phyloP scores from a whole-genome alignment of 2,113 vertebrate genomes.

The Lasiurus cinereus region DNA sequence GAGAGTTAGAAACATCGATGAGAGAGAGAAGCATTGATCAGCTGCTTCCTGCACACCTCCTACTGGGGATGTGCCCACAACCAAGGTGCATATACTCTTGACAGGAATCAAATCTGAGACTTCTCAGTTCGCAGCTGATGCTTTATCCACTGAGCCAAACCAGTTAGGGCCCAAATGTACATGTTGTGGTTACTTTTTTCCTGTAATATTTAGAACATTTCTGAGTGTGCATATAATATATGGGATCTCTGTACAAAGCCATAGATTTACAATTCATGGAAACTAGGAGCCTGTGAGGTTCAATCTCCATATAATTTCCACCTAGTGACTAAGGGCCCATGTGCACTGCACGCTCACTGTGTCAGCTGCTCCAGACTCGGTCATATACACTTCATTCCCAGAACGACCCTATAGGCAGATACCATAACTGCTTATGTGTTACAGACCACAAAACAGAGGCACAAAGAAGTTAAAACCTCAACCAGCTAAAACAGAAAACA shows the following conservation, averaged over 20 bases:
- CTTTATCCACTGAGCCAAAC: too few species aligned
- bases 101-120: too few species aligned
- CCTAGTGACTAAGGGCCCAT: rapidly evolving
- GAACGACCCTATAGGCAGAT: too few species aligned
- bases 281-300: rapidly evolving
- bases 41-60: too few species aligned
- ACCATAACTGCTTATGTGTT: too few species aligned
- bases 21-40: too few species aligned
- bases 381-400: rapidly evolving
- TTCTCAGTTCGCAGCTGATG: too few species aligned
- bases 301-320: rapidly evolving
- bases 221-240: neutral
- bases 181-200: neutral
- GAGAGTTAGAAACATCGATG: too few species aligned
- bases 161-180: neutral
- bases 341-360: rapidly evolving
- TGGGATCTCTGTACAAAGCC: neutral
- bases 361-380: neutral
- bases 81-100: too few species aligned
- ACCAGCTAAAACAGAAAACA: neutral
- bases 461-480: neutral
- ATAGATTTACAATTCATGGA: neutral
- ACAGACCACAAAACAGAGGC: neutral
- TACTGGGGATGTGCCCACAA: too few species aligned
- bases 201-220: neutral